Percentiles rank a stretch among this genome's conserved stretches.
Conservation (phyloP, 2,797 vertebrate genomes). For the Smutsia temminckii region DNA sequence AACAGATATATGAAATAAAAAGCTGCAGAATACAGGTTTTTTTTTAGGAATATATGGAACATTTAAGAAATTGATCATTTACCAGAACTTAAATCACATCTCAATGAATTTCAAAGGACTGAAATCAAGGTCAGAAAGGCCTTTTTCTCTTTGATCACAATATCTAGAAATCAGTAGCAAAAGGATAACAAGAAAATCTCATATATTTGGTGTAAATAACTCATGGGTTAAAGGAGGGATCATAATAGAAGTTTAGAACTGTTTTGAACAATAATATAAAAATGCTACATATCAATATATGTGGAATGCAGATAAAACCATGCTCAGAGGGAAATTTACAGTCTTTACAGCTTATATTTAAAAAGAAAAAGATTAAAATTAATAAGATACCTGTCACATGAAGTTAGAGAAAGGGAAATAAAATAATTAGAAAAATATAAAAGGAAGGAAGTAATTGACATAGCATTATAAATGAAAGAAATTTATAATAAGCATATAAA, state of each 20-base stretch:
- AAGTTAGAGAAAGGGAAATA: conserved; percentile 30
- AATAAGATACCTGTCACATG: background rate
- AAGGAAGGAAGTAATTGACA: background rate
- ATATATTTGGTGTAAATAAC: background rate
- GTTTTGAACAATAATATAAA: background rate
- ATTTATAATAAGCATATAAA: background rate
- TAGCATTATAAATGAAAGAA: background rate
- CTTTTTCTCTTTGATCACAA: background rate
- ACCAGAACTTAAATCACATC: background rate
- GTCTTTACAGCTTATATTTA: background rate
- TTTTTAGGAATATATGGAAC: background rate
- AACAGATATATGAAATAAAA: background rate
- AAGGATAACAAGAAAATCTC: background rate
- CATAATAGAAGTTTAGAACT: background rate
- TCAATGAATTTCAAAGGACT: background rate
- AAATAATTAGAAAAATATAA: background rate
- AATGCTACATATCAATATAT: background rate
- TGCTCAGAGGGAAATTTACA: background rate
- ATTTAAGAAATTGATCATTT: conserved; percentile 23
- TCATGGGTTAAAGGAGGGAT: conserved; percentile 4
- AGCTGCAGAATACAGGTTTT: background rate
- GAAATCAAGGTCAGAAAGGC: background rate
- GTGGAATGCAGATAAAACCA: background rate
- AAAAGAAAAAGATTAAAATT: conserved; percentile 37
- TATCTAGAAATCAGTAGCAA: background rate